Conservation (phyloP, 2,888 invertebrate genomes). For the Drosophila maculinotata region DNA sequence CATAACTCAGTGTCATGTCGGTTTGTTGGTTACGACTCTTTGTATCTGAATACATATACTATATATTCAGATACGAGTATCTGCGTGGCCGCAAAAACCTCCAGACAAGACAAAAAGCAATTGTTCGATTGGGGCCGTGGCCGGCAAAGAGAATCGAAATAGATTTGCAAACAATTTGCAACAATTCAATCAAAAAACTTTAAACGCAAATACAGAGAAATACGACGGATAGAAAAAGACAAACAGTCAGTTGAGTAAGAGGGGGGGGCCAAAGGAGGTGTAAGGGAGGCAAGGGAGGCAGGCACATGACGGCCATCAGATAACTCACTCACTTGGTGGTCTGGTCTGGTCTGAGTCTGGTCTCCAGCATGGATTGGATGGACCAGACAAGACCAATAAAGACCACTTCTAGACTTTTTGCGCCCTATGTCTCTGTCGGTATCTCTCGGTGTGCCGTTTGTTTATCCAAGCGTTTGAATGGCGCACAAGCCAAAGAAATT, state of each 20-base stretch:
- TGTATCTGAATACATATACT: constrained; percentile 49
- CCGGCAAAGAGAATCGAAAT: constrained; percentile 61
- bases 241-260: constrained; percentile 20
- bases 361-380: constrained; percentile 29
- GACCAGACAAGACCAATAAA: constrained; percentile 59
- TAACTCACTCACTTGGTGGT: constrained; percentile 81
- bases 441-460: constrained; percentile 61
- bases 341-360: constrained; percentile 26
- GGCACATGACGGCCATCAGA: constrained; percentile 75
- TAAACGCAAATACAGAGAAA: constrained; percentile 73
- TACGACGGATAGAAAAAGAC: constrained; percentile 40
- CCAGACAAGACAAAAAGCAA: constrained; percentile 77
- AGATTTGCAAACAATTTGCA: constrained; percentile 82
- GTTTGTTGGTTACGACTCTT: constrained; percentile 48
- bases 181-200: constrained; percentile 84
- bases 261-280: too few species aligned
- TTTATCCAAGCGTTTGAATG: constrained; percentile 77
- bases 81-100: constrained; percentile 70
- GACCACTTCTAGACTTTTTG: constrained; percentile 65
- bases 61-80: constrained; percentile 43
- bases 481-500: constrained; percentile 67
- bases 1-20: constrained; percentile 80
- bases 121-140: constrained; percentile 67
- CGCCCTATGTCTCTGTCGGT: constrained; percentile 54
- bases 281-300: too few species aligned